Conservation (phyloP, 2,888 invertebrate species). For the Seira musarum region DNA sequence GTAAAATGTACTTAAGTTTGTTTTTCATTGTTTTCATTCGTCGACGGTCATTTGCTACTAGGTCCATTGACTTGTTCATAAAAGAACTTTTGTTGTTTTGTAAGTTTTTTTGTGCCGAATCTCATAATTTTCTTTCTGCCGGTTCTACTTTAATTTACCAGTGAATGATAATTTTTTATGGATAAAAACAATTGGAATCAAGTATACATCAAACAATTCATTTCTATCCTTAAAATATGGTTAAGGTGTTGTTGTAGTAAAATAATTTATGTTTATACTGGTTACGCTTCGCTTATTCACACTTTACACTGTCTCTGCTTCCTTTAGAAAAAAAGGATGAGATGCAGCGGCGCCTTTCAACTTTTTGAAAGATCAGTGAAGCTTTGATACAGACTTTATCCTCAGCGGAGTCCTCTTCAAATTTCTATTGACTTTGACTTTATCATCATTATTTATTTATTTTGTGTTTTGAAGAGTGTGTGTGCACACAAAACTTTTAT, state of each 20-base stretch:
- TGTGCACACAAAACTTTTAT: slow-evolving; percentile 3
- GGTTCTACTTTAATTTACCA: slow-evolving; percentile 14
- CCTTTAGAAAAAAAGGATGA: not conserved
- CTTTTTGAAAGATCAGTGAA: slow-evolving; percentile 48
- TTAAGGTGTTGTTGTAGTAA: slow-evolving; percentile 38
- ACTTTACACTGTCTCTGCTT: slow-evolving; percentile 5
- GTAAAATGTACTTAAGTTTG: no score
- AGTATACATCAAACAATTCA: not conserved
- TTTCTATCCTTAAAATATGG: no score
- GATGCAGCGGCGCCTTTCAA: slow-evolving; percentile 47
- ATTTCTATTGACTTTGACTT: not conserved
- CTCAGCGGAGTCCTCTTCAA: not conserved
- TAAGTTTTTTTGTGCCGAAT: no score
- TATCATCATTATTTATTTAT: not conserved
- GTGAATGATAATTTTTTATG: slow-evolving; percentile 15
- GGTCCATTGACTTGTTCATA: no score
- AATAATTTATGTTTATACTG: slow-evolving; percentile 46
- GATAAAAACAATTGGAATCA: not conserved
- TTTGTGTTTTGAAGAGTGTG: not conserved
- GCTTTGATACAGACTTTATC: slow-evolving; percentile 48
- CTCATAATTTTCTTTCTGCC: not conserved
- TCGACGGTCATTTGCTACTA: no score
- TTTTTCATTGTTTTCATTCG: no score
- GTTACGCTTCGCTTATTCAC: slow-evolving; percentile 60
- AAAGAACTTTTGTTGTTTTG: not conserved